Base-by-base conservation (phyloP, 2,797 vertebrate species). In the Myiotriccus ornatus region DNA sequence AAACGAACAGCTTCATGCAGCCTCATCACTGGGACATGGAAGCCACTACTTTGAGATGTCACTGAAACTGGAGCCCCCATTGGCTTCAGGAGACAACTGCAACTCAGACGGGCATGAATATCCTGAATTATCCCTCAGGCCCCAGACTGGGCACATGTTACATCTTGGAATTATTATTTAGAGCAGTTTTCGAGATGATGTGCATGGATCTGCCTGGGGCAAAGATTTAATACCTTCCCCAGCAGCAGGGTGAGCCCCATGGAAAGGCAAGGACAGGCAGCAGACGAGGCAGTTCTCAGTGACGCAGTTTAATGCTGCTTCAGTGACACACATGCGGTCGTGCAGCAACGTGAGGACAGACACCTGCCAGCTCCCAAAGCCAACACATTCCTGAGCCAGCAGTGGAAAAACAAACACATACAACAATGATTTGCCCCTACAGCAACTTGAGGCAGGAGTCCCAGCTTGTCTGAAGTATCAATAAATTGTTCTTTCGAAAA, bases 301-400 rank as follows among this genome's bases (percentile, higher is more conserved):
- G 4, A 73, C 56, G 63, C 0, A 5, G 34, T 52, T 56, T 22
- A 56, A 46, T 6, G 13, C 44, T 73, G 50, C 68, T 71, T 6
- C 39, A 12, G 87, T 73, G 89, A 89, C 92, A 92, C 43, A 59
- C 12, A 1, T 17, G 59, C 22, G 0, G 83, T 84, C 6, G 0
- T 34, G 70, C 8, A 1, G 81, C 87, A 90, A 65, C 1, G 3
- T 75, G 75, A 76, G 93, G 95, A 91, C 89, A 57, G 89, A 91
- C 84, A 82, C 87, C 88, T 94, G 92, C 70, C 94, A 91, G 62
- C 60, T 88, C 68, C 89, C 86, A 73, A 59, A 93, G 93, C 95
- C 93, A 97, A 27, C 64, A 73, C 37, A 91, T 94, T 84, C 87
- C 84, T 90, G 28, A 94, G 60, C 63, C 68, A 68, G 63, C 5